These are phyloP conservation scores for Garra rufa DNA, from an alignment of 2,113 vertebrate genomes.

Conservation along the genomic window DNA sequence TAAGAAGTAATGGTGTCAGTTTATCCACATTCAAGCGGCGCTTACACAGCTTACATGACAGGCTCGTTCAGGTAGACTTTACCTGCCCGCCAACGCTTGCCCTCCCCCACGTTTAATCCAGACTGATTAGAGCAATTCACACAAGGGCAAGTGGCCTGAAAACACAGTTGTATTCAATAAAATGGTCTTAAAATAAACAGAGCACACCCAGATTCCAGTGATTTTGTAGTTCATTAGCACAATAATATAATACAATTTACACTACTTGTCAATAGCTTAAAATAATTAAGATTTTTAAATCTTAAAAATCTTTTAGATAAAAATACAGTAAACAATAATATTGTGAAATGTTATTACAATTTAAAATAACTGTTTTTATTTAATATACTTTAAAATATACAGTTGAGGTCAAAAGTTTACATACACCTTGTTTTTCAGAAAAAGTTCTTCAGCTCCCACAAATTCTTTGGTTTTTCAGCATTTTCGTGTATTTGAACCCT, in stretches of 20 bases:
- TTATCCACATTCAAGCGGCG: constrained; percentile 37
- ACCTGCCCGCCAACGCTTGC: background rate
- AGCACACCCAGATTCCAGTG: background rate
- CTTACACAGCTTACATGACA: constrained; percentile 26
- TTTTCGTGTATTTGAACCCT: no score
- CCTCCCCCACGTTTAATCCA: constrained; percentile 15
- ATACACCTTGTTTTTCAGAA: no score
- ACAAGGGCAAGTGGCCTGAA: background rate
- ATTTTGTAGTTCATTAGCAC: background rate
- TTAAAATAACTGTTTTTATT: background rate
- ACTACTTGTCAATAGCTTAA: background rate
- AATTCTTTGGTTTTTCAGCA: no score
- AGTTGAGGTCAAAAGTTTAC: no score
- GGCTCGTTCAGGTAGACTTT: constrained; percentile 26
- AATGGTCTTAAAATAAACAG: background rate
- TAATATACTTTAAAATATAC: background rate
- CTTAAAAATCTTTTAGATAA: no score
- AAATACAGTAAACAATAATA: no score
- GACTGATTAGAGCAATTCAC: background rate
- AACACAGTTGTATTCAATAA: background rate
- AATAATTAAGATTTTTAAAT: no score
- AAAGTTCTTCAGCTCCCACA: no score
- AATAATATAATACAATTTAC: background rate
- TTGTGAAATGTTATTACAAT: background rate
- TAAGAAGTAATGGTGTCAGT: constrained; percentile 8